Evolutionary conservation across 2,888 invertebrate genomes (phyloP).

Genomic region (Pterostichus madidus): DNA sequence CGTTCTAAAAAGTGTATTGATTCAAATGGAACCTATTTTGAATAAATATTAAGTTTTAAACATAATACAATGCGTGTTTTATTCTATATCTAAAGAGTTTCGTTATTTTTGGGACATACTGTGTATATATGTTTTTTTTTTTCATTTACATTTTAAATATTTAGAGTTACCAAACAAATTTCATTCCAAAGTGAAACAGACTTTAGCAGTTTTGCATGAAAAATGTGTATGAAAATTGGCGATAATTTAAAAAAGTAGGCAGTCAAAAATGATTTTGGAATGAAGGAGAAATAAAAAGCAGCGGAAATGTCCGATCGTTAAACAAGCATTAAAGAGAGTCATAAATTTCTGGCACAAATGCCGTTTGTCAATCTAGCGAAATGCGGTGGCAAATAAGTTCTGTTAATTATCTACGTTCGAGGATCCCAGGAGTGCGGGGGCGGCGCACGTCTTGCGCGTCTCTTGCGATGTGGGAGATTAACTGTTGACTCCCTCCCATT

Average conservation of each 20-base stretch:
- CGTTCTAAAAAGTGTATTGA: too few relatives aligned
- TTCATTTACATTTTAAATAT: too few relatives aligned
- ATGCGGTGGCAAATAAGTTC: constrained; percentile 64
- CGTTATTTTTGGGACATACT: too few relatives aligned
- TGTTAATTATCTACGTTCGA: constrained; percentile 60
- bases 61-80: too few relatives aligned
- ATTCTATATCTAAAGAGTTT: too few relatives aligned
- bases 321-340: constrained; percentile 59
- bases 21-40: too few relatives aligned
- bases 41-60: too few relatives aligned
- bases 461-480: constrained; percentile 61
- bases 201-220: background rate
- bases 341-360: constrained; percentile 61
- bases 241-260: background rate
- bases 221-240: background rate
- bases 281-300: constrained; percentile 18
- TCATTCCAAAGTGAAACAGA: too few relatives aligned
- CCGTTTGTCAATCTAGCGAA: constrained; percentile 63
- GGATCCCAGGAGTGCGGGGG: constrained; percentile 12
- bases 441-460: constrained; percentile 45
- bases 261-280: constrained; percentile 12
- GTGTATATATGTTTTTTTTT: too few relatives aligned
- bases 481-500: constrained; percentile 65
- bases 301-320: constrained; percentile 53
- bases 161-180: too few relatives aligned